A percentile compares a stretch with the other conserved stretches of the same genome.
These are phyloP conservation scores for Alentia gelatinosa DNA, from an alignment of 2,888 invertebrate genomes.

Conservation along the genomic window DNA sequence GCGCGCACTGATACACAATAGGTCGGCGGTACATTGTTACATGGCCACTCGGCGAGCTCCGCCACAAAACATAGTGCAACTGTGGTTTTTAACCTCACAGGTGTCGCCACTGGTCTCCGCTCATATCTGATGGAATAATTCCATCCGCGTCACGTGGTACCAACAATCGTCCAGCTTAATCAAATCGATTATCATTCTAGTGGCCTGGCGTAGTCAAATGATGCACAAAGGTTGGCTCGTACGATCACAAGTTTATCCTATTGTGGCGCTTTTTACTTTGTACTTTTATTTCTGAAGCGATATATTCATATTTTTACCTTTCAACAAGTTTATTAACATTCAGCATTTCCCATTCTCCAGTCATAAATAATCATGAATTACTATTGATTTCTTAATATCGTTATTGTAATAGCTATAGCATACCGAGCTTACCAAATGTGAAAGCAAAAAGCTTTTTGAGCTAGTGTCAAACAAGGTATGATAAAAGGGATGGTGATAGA, in stretches of 20 bases:
- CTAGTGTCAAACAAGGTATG: too few relatives aligned
- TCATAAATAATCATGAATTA: too few relatives aligned
- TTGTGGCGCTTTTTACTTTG: too few relatives aligned
- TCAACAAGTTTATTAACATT: too few relatives aligned
- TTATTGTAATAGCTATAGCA: too few relatives aligned
- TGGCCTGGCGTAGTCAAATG: not conserved
- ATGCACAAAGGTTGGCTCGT: not conserved
- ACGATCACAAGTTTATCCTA: not conserved
- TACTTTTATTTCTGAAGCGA: too few relatives aligned
- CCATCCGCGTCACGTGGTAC: not conserved
- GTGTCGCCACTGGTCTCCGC: not conserved
- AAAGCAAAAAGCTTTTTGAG: too few relatives aligned
- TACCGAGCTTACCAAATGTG: too few relatives aligned
- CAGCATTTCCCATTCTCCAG: too few relatives aligned
- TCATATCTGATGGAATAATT: not conserved
- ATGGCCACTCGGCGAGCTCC: not conserved
- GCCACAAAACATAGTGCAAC: not conserved
- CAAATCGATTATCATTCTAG: not conserved
- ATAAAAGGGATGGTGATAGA: too few relatives aligned
- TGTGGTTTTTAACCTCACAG: not conserved
- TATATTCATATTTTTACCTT: too few relatives aligned
- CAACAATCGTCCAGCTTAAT: not conserved
- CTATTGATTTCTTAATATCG: too few relatives aligned
- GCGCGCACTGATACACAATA: constrained; percentile 14
- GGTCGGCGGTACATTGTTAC: not conserved